Percentiles rank a stretch among this genome's conserved stretches.
Evolutionary conservation across 2,888 invertebrate genomes (phyloP).

Genomic region (Alloplasta piceator): DNA sequence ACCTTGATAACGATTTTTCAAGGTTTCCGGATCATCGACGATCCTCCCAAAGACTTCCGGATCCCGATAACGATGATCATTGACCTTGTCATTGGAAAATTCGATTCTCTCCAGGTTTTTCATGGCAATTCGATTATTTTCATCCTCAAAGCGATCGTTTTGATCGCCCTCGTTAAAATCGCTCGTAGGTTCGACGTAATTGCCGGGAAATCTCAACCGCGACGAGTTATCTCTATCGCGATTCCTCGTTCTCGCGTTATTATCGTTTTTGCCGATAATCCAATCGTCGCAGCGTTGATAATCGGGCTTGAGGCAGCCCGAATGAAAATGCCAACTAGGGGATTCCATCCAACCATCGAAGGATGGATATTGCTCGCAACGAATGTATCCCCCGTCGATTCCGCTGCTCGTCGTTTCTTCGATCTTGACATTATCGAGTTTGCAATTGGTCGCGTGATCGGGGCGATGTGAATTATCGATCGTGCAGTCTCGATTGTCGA

Average conservation of each 20-base stretch:
- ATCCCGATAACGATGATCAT: too few relatives aligned
- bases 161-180: neutral
- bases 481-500: neutral
- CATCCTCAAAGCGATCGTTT: neutral
- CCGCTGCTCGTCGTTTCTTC: slow-evolving; percentile 61
- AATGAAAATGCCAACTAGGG: slow-evolving; percentile 12
- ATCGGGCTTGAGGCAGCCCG: neutral
- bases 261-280: neutral
- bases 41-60: neutral
- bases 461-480: slow-evolving; percentile 44
- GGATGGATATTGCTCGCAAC: slow-evolving; percentile 74
- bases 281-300: slow-evolving; percentile 41
- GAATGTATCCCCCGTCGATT: slow-evolving; percentile 71
- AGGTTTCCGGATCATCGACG: neutral
- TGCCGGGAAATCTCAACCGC: too few relatives aligned
- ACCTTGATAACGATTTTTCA: neutral
- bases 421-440: slow-evolving; percentile 73
- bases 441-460: slow-evolving; percentile 62
- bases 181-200: too few relatives aligned
- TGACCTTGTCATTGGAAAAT: neutral
- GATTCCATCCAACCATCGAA: slow-evolving; percentile 64
- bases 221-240: too few relatives aligned
- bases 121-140: neutral
- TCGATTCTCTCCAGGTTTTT: neutral
- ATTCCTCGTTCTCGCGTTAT: neutral